These are phyloP conservation scores for Sycophaga agraensis DNA, from an alignment of 1,140 invertebrate genomes.

Conservation along the genomic window DNA sequence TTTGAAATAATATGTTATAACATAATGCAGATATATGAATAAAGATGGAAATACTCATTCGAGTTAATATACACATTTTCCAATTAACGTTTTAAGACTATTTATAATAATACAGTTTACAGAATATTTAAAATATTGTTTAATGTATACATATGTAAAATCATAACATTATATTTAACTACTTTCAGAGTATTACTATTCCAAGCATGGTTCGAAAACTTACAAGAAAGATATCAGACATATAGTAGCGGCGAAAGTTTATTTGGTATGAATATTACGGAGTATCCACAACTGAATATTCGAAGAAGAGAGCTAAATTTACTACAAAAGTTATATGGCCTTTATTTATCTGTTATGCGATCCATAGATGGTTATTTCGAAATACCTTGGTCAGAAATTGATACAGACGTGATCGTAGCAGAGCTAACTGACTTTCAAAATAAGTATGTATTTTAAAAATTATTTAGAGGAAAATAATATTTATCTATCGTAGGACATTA, in stretches of 20 bases:
- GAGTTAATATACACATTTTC: no score
- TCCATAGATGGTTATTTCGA: constrained; percentile 84
- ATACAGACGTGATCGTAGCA: constrained; percentile 78
- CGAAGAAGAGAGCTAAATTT: constrained; percentile 82
- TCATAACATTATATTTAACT: no score
- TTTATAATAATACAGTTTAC: no score
- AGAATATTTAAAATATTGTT: no score
- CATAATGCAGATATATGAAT: no score
- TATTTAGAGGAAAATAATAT: no score
- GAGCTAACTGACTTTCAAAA: constrained; percentile 82
- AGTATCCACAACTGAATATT: constrained; percentile 76
- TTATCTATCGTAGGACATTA: no score
- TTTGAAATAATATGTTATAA: no score
- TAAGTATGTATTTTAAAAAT: constrained; percentile 57
- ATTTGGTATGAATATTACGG: constrained; percentile 77
- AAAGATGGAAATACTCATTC: no score
- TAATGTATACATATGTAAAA: no score
- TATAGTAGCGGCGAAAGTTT: constrained; percentile 79
- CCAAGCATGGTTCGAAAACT: constrained; percentile 76
- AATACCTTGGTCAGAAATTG: constrained; percentile 79
- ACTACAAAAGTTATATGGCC: constrained; percentile 77
- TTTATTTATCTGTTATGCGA: constrained; percentile 80
- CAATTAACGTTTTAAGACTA: no score
- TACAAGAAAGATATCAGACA: constrained; percentile 77
- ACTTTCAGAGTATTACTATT: constrained; percentile 67